Evolutionary conservation across 1,140 invertebrate genomes (phyloP).

Genomic region (Drosophila navojoa): DNA sequence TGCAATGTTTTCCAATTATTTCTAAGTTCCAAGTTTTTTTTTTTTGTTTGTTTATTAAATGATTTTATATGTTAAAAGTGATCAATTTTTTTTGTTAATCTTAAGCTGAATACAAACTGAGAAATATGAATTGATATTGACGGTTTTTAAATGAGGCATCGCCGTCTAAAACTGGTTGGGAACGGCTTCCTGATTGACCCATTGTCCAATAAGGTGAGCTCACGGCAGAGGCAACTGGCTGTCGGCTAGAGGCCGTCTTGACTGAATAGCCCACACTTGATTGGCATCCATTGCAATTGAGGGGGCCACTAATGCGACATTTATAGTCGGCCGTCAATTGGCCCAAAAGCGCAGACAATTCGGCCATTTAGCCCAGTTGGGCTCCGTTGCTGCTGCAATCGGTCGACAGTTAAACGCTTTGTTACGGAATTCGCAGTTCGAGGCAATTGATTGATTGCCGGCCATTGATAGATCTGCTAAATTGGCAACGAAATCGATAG

Average conservation of each 20-base stretch:
- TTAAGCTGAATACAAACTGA: conserved; percentile 55
- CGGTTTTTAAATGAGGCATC: conserved; percentile 10
- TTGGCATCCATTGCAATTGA: conserved; percentile 24
- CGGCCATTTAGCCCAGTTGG: neutral
- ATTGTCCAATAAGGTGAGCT: conserved; percentile 40
- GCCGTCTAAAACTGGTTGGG: conserved; percentile 5
- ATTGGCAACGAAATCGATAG: conserved; percentile 13
- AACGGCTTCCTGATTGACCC: conserved; percentile 47
- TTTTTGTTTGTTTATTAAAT: conserved; percentile 29
- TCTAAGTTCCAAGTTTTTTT: conserved; percentile 35
- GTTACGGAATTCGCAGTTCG: conserved; percentile 20
- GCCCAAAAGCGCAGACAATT: conserved; percentile 37
- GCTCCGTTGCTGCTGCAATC: conserved; percentile 12
- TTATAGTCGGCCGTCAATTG: conserved; percentile 34
- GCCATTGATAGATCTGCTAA: conserved; percentile 23
- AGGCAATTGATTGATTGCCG: conserved; percentile 37
- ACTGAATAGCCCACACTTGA: conserved; percentile 8
- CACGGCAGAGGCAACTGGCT: neutral
- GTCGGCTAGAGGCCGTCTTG: neutral
- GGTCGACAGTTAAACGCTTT: conserved; percentile 31
- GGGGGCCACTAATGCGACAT: conserved; percentile 39
- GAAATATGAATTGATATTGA: conserved; percentile 59
- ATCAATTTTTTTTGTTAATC: conserved; percentile 50
- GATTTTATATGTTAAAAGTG: conserved; percentile 3
- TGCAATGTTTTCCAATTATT: conserved; percentile 40